Percentiles rank a stretch among this genome's conserved stretches.
Conservation (phyloP, 2,797 vertebrate genomes). For the Crypturellus tataupa region DNA sequence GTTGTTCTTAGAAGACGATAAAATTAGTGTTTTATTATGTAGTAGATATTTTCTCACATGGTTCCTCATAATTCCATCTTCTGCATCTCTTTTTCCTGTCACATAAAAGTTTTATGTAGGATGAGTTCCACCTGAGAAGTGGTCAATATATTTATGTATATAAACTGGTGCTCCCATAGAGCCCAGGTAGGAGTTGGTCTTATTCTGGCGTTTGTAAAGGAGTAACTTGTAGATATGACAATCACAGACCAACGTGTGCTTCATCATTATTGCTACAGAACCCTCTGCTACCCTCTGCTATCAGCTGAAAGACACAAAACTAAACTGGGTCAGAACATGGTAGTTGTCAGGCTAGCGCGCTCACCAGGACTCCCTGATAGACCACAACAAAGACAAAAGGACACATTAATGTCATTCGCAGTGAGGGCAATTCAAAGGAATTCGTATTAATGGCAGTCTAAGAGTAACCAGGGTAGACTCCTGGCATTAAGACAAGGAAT, state of each 20-base stretch:
- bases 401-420: background rate
- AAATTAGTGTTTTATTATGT: constrained; percentile 46
- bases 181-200: background rate
- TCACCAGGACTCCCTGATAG: background rate
- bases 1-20: constrained; percentile 48
- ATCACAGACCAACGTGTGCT: background rate
- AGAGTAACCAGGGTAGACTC: background rate
- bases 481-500: background rate
- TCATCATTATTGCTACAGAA: background rate
- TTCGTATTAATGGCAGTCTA: background rate
- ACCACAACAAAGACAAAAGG: constrained; percentile 30
- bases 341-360: background rate
- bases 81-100: background rate
- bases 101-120: background rate
- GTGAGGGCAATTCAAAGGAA: background rate
- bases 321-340: background rate
- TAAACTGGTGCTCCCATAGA: background rate
- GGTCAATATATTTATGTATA: background rate
- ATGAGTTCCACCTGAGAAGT: background rate
- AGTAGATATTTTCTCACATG: background rate
- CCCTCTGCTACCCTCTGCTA: background rate
- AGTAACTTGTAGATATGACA: background rate
- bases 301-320: background rate
- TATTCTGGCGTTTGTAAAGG: background rate
- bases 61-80: background rate